Conservation (phyloP, 2,888 invertebrate species). For the Philereme transversata region DNA sequence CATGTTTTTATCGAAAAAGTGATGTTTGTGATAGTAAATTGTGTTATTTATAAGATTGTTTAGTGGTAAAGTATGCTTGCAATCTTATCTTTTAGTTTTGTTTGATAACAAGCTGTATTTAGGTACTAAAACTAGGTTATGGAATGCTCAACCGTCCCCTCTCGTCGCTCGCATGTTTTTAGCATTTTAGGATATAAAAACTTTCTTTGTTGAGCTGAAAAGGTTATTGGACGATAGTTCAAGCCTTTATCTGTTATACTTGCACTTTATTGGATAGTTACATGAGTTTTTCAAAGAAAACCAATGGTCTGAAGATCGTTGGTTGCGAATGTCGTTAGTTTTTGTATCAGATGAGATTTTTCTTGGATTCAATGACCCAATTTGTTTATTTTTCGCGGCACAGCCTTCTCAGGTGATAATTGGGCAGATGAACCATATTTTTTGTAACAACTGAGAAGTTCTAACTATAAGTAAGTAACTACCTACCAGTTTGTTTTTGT, state of each 20-base stretch:
- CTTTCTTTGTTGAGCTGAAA: constrained; percentile 35
- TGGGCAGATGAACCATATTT: constrained; percentile 38
- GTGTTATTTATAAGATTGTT: constrained; percentile 67
- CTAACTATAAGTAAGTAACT: neutral
- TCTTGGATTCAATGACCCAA: constrained; percentile 46
- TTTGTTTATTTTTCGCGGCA: constrained; percentile 47
- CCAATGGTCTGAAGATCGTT: constrained; percentile 16
- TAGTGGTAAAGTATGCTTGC: constrained; percentile 71
- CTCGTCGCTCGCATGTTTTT: constrained; percentile 67
- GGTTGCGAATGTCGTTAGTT: constrained; percentile 21
- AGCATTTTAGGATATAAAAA: constrained; percentile 64
- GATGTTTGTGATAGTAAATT: constrained; percentile 73
- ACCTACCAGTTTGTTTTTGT: neutral
- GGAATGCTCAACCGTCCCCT: constrained; percentile 50
- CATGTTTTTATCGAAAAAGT: constrained; percentile 83
- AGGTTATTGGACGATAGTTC: constrained; percentile 41
- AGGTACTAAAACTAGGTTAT: constrained; percentile 71
- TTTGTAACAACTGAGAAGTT: constrained; percentile 6
- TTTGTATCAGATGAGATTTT: constrained; percentile 13
- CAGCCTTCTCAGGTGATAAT: constrained; percentile 43
- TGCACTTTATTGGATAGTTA: constrained; percentile 6
- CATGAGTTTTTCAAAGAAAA: constrained; percentile 10
- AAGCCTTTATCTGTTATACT: constrained; percentile 1
- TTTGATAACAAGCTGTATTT: constrained; percentile 54
- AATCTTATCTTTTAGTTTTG: constrained; percentile 68